A percentile compares a stretch with the other conserved stretches of the same genome.
phyloP scores from a whole-genome alignment of 2,888 invertebrate genomes.

The Dryobotodes eremita region DNA sequence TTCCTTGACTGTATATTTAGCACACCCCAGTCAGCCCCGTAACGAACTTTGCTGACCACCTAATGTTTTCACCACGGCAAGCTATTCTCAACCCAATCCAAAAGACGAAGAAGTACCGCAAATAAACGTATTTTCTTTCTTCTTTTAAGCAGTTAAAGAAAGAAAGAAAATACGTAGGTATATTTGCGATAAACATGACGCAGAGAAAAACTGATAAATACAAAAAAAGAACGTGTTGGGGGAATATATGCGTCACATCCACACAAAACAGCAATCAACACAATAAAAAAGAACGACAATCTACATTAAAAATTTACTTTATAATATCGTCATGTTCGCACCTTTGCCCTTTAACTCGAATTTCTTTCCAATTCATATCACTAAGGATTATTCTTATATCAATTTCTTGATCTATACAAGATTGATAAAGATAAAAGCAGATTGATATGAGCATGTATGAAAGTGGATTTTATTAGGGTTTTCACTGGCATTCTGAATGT shows the following conservation, averaged over 20 bases:
- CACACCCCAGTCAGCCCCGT: no score
- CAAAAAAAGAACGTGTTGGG: no score
- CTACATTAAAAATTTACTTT: no score
- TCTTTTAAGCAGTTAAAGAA: background rate
- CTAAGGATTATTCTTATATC: slow-evolving; percentile 24
- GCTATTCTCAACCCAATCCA: background rate
- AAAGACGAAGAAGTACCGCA: slow-evolving; percentile 5
- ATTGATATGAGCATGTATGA: slow-evolving; percentile 51
- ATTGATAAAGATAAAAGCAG: slow-evolving; percentile 49
- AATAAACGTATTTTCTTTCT: no score
- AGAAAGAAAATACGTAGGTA: no score
- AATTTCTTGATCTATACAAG: slow-evolving; percentile 40
- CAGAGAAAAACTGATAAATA: no score
- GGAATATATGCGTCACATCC: no score
- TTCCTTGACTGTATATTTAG: no score
- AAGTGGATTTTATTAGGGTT: slow-evolving; percentile 51
- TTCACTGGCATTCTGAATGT: slow-evolving; percentile 40
- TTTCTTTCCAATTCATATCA: slow-evolving; percentile 32
- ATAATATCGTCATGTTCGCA: background rate
- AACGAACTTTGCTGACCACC: background rate
- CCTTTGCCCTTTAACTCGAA: slow-evolving; percentile 8
- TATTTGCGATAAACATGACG: no score
- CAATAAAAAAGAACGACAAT: no score
- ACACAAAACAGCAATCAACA: no score
- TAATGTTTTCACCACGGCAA: background rate